A percentile compares a stretch with the other conserved stretches of the same genome.
These are phyloP conservation scores for Rhagonycha fulva DNA, from an alignment of 2,888 invertebrate genomes.

Conservation along the genomic window DNA sequence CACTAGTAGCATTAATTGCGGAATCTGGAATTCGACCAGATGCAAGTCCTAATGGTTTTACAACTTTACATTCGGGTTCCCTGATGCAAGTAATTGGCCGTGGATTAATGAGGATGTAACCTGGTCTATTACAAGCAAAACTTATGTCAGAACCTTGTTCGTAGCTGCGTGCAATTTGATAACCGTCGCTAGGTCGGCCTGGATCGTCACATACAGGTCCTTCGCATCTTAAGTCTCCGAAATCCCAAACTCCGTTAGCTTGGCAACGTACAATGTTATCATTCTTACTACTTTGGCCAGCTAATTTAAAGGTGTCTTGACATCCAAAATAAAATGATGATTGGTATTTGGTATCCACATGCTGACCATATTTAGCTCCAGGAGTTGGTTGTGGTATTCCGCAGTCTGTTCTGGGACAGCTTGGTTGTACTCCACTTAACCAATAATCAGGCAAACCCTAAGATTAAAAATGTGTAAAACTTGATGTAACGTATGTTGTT, in stretches of 20 bases:
- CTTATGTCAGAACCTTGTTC: slow-evolving; percentile 89
- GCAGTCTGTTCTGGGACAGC: slow-evolving; percentile 88
- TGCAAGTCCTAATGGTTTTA: slow-evolving; percentile 86
- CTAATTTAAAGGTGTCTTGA: slow-evolving; percentile 92
- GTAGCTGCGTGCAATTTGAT: slow-evolving; percentile 81
- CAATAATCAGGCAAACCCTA: slow-evolving; percentile 87
- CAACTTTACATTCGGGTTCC: slow-evolving; percentile 92
- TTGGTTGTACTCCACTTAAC: slow-evolving; percentile 84
- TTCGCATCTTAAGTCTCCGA: slow-evolving; percentile 93
- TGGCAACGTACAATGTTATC: slow-evolving; percentile 92
- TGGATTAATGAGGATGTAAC: slow-evolving; percentile 90
- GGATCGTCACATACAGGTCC: slow-evolving; percentile 97
- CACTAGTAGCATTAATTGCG: slow-evolving; percentile 93
- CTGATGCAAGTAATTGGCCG: slow-evolving; percentile 88
- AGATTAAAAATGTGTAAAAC: slow-evolving; percentile 5
- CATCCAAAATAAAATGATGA: slow-evolving; percentile 96
- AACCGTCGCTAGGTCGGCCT: slow-evolving; percentile 90
- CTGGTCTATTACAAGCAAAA: slow-evolving; percentile 88
- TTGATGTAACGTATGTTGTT: neutral
- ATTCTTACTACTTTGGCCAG: slow-evolving; percentile 88
- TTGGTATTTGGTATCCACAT: slow-evolving; percentile 85
- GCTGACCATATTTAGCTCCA: slow-evolving; percentile 91
- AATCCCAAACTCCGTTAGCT: slow-evolving; percentile 95
- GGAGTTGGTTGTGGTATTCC: slow-evolving; percentile 90
- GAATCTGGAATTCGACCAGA: slow-evolving; percentile 93